Percentiles rank a stretch among this genome's conserved stretches.
Evolutionary conservation across 64 coral and sea anemone species (phyloP).

Genomic region (Trachythela sp.): DNA sequence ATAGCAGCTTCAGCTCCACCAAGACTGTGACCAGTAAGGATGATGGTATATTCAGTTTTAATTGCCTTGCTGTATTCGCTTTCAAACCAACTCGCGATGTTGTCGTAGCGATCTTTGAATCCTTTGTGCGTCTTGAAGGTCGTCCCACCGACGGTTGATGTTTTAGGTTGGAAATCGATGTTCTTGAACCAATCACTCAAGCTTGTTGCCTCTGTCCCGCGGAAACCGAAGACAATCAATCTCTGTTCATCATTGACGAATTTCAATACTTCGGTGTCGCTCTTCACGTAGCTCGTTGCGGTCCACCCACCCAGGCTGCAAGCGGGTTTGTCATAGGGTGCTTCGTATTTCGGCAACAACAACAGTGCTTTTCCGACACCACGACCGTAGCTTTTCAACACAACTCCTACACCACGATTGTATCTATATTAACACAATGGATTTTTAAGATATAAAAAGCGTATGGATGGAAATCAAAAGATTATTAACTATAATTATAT

Average conservation of each 20-base stretch:
- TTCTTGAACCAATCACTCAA: not conserved
- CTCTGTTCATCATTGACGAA: not conserved
- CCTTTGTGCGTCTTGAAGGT: not conserved
- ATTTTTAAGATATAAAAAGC: no score
- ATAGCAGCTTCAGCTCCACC: not conserved
- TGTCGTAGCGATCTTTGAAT: not conserved
- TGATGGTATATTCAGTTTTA: not conserved
- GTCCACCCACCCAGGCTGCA: not conserved
- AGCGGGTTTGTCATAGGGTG: not conserved
- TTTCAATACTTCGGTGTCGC: not conserved
- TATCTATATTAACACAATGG: not conserved
- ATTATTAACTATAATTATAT: no score
- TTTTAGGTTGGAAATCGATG: not conserved
- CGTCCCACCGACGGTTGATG: not conserved
- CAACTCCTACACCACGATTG: not conserved
- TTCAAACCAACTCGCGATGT: not conserved
- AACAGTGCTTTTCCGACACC: not conserved
- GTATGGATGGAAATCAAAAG: no score
- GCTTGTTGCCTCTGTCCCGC: not conserved
- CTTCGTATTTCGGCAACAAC: not conserved
- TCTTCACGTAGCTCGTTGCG: not conserved
- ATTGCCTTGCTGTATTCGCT: not conserved
- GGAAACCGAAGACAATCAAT: not conserved
- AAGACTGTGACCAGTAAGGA: not conserved
- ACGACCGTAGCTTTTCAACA: not conserved